Base-by-base conservation (phyloP, 1,140 invertebrate genomes). In the Drosophila erecta region DNA sequence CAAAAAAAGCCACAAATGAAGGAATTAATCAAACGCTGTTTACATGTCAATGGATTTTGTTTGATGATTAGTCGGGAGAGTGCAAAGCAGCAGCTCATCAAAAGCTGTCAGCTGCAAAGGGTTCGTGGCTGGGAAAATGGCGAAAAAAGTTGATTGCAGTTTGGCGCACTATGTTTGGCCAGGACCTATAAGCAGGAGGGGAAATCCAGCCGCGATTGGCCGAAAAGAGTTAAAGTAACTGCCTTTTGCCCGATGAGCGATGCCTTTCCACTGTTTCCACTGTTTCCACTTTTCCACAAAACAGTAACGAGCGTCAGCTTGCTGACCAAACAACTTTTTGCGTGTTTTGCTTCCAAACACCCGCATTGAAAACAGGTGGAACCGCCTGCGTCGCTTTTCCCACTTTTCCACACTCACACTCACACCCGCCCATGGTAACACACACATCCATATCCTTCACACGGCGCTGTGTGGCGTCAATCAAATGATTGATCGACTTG, bases 401-500 rank as follows among this genome's bases (percentile, higher is more conserved):
- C 51, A 47, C 41, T 61, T 58, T 51, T 37, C 43, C 58, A 57
- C 41, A 17, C 17, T 61, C 49, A 30, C 41, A 6, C n/a, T 61
- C 49, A 30, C 41, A 6, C n/a, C 22, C 38, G 14, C 47, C 20
- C 33, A 37, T 61, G 44, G 6, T 2, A 20, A 24, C 43, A 22
- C 8, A 2, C 10, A 49, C 62, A 49, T 69, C 33, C 65, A 58
- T 47, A 78, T 78, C 69, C 69, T 72, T 86, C 83, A 78, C 55
- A 58, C 66, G 53, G 51, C 51, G 67, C 61, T 69, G 59, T 57
- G 65, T 50, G 74, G 70, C 76, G 84, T 87, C 83, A 87, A 89
- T 87, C 84, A 89, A 87, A 83, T 87, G 83, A 87, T 87, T 87
- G 83, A 87, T 87, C 79, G 74, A 70, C 65, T 64, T 77, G 74